Evolutionary conservation across 2,888 invertebrate genomes (phyloP).

Genomic region (Cataglyphis rosenhaueri): DNA sequence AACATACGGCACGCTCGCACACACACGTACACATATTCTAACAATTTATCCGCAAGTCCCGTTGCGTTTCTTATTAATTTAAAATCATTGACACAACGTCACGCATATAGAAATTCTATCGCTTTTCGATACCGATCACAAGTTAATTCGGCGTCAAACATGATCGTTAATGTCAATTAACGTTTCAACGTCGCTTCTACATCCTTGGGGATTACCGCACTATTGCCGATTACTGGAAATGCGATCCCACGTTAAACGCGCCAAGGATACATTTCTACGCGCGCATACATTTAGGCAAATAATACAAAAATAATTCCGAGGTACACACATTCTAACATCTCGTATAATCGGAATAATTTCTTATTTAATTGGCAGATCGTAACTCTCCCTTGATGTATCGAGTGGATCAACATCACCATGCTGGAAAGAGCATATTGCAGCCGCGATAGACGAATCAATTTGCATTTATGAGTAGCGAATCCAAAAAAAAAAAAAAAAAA

Average conservation of each 20-base stretch:
- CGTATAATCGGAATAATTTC: slow-evolving; percentile 62
- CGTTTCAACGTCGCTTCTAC: slow-evolving; percentile 2
- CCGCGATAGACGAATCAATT: too few relatives aligned
- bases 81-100: slow-evolving; percentile 20
- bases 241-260: slow-evolving; percentile 24
- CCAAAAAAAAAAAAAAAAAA: not conserved
- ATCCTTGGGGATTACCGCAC: not conserved
- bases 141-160: slow-evolving; percentile 4
- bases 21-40: slow-evolving; percentile 20
- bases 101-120: not conserved
- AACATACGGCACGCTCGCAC: not conserved
- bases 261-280: slow-evolving; percentile 52
- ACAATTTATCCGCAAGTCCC: slow-evolving; percentile 10
- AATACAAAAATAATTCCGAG: slow-evolving; percentile 78
- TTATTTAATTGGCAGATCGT: slow-evolving; percentile 73
- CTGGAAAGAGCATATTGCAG: not conserved
- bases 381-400: slow-evolving; percentile 43
- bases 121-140: slow-evolving; percentile 9
- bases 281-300: slow-evolving; percentile 73
- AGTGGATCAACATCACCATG: slow-evolving; percentile 19
- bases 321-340: slow-evolving; percentile 60
- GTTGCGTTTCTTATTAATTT: not conserved
- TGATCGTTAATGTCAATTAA: slow-evolving; percentile 1
- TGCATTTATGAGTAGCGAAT: not conserved
- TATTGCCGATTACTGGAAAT: not conserved